Conservation (phyloP, 2,888 invertebrate species). For the Sinotaia quadrata region DNA sequence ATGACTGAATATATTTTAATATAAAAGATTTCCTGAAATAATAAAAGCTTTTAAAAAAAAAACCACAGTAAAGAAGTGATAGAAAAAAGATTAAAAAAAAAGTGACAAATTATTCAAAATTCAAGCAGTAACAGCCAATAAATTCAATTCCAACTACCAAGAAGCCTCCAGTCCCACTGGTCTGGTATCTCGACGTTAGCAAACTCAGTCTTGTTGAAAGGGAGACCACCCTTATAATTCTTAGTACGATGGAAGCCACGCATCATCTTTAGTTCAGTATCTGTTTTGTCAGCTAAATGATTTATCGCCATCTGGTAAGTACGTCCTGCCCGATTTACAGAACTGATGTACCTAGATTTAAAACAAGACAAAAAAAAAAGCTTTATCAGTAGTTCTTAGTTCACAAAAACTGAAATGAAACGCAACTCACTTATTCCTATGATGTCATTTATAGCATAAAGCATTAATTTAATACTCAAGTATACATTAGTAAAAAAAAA, state of each 20-base stretch:
- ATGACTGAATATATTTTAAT: not conserved
- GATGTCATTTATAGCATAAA: no score
- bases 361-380: no score
- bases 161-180: constrained; percentile 90
- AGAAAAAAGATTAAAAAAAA: not conserved
- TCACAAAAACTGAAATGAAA: no score
- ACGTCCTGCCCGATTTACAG: constrained; percentile 83
- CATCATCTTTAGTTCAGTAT: constrained; percentile 78
- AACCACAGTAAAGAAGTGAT: not conserved
- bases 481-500: no score
- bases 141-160: constrained; percentile 73
- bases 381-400: no score
- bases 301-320: constrained; percentile 86
- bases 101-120: not conserved
- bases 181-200: constrained; percentile 78
- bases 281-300: constrained; percentile 88
- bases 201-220: constrained; percentile 78
- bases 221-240: constrained; percentile 78
- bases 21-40: not conserved
- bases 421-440: no score
- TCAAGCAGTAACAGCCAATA: not conserved
- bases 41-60: not conserved
- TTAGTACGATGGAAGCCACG: constrained; percentile 50
- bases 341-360: constrained; percentile 80
- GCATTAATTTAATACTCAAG: no score